Evolutionary conservation across 2,888 invertebrate genomes (phyloP), one percentile per base, ranked within the genome.

Genomic region (Tetrapedia diversipes): DNA sequence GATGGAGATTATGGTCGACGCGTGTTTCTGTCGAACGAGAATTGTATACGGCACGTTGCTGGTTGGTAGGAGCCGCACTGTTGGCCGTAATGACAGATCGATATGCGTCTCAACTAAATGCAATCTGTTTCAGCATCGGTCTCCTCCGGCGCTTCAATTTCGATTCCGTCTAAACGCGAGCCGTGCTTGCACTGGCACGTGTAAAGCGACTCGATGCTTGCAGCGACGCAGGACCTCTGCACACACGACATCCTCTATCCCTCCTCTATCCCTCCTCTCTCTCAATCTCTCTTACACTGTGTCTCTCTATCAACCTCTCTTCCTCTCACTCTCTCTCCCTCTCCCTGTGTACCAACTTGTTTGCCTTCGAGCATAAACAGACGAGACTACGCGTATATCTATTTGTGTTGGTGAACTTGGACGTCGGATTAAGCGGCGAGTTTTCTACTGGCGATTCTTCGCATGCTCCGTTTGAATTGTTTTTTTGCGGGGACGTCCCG

Each of bases 61-160:
- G 19, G 49, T n/a, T 19, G 19, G 29, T 11, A 29, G 16, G 24
- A 45, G 14, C 39, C 6, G 19, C 41, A 16, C 24, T 34, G 29
- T 19, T n/a, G n/a, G 11, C 4, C 49, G 45, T 61, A 68, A 79
- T 64, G 67, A 51, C 59, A 67, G 75, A 70, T 64, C 67, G 77
- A 73, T 73, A 61, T 29, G 61, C 79, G 54, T 65, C 74, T 71
- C 69, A 65, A 77, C 60, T 80, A 82, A 84, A 77, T 74, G 51
- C 47, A 77, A 85, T 85, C 85, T 61, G 57, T 69, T 75, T 61
- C 67, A 51, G 67, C 67, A 82, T 75, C 72, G 54, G 64, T 61
- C 67, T 78, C 73, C 80, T 71, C 63, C 71, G 66, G 71, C 73
- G 67, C 68, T 82, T 80, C 77, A 82, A 83, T 82, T 80, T 81